phyloP scores from a whole-genome alignment of 2,797 vertebrate genomes.

The Falco concolor region DNA sequence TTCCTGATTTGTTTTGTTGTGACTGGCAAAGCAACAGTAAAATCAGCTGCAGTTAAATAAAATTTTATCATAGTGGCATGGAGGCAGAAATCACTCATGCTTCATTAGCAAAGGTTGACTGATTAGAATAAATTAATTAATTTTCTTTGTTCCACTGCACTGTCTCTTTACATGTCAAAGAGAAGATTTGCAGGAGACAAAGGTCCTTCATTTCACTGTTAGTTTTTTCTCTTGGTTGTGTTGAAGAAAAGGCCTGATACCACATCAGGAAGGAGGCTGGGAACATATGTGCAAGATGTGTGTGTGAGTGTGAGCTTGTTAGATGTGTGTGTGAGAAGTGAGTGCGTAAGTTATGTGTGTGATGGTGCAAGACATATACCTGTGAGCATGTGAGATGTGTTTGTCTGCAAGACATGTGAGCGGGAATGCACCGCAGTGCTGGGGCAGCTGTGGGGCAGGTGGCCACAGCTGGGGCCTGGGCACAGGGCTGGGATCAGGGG shows the following conservation, averaged over 20 bases:
- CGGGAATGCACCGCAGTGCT: accelerated
- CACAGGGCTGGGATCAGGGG: accelerated
- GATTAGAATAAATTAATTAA: conserved; percentile 55
- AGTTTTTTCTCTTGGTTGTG: conserved; percentile 43
- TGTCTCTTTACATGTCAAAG: not conserved
- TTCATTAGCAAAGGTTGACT: conserved; percentile 52
- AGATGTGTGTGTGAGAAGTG: not conserved
- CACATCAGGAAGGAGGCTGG: not conserved
- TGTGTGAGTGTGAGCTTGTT: not conserved
- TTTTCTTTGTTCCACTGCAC: conserved; percentile 4
- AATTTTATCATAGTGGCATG: conserved; percentile 19
- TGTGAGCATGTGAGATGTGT: accelerated
- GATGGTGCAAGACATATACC: not conserved
- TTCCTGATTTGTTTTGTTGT: not conserved
- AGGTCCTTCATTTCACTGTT: conserved; percentile 35
- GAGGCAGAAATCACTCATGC: conserved; percentile 33
- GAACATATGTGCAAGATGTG: not conserved
- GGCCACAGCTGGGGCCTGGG: not conserved
- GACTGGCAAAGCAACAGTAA: not conserved
- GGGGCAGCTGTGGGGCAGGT: not conserved
- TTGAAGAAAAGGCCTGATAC: conserved; percentile 42
- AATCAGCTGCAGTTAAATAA: not conserved
- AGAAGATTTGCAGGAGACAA: not conserved
- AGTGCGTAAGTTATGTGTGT: accelerated
- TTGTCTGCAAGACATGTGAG: not conserved